Evolutionary conservation across 2,113 vertebrate species (phyloP), one percentile per base, ranked within the genome.

Genomic region (Phainopepla nitens): DNA sequence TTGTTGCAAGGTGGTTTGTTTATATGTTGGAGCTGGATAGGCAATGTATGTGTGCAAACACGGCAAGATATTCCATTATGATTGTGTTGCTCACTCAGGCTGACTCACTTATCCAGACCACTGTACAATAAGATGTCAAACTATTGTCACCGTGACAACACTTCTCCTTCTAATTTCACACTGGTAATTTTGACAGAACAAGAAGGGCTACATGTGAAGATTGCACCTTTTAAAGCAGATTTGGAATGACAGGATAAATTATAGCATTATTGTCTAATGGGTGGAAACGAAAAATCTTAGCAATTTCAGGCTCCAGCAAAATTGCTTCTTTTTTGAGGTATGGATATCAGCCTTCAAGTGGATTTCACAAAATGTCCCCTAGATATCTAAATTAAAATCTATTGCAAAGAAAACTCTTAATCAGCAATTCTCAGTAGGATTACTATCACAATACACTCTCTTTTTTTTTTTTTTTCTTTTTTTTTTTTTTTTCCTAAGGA

Each of bases 311-410:
- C 9, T 83, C 19, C 49, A 29, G 41, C 4, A 78, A 66, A 31
- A n/a, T 39, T 75, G 22, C 20, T 56, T 86, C 22, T 16, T 62
- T 80, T 89, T 50, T 49, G 64, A 75, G 36, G 27, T 44, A 71
- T 3, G 28, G 19, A 18, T 90, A 66, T 62, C 35, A 87, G 31
- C 51, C 36, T 81, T 70, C 18, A 66, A 89, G 44, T 25, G 61
- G 35, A 66, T 90, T 86, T 92, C 66, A 73, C 29, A 89, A 83
- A 90, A 86, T 91, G 31, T 80, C 17, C 41, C n/a, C 31, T 24
- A 58, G 42, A 61, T 60, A 82, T 23, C 47, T 53, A 45, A 90
- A 77, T 61, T 76, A 82, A 87, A 85, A 50, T 82, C 8, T 90
- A 13, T 79, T 87, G 75, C 13, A 91, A 91, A 91, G 21, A 69